Percentiles rank a stretch among this genome's conserved stretches.
Conservation (phyloP, 2,888 invertebrate genomes). For the Andrena fulva region DNA sequence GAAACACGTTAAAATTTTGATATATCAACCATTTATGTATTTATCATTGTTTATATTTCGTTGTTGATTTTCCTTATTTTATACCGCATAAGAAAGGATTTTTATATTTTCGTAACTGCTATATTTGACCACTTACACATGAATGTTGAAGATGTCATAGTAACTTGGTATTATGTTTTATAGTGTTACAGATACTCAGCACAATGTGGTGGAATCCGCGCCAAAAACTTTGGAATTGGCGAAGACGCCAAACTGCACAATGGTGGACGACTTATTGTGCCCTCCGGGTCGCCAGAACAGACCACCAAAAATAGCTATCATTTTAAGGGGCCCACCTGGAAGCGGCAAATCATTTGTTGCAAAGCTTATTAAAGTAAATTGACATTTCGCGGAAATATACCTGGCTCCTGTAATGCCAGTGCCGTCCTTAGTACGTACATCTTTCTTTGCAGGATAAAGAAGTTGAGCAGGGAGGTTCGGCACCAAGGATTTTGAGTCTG, state of each 20-base stretch:
- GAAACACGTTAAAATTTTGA: conserved; percentile 10
- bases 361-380: conserved; percentile 92
- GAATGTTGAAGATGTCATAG: conserved; percentile 22
- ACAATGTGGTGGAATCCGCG: conserved; percentile 70
- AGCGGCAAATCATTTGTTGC: conserved; percentile 97
- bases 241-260: conserved; percentile 85
- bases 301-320: conserved; percentile 93
- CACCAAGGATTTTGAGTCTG: conserved; percentile 96
- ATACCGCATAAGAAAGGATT: conserved; percentile 5
- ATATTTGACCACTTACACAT: background rate
- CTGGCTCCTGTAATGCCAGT: background rate
- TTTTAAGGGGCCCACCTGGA: conserved; percentile 96
- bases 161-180: conserved; percentile 57
- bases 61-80: conserved; percentile 36
- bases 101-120: conserved; percentile 17
- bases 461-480: conserved; percentile 93
- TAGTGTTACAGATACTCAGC: conserved; percentile 71
- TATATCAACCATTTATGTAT: conserved; percentile 12
- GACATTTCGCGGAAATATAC: conserved; percentile 7
- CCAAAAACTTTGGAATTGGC: conserved; percentile 80
- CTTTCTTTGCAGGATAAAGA: conserved; percentile 87
- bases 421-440: background rate
- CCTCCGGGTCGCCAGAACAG: conserved; percentile 92
- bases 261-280: conserved; percentile 93
- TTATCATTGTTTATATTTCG: conserved; percentile 13